Evolutionary conservation across 1,140 invertebrate genomes (phyloP).

Genomic region (Cydia splendana): DNA sequence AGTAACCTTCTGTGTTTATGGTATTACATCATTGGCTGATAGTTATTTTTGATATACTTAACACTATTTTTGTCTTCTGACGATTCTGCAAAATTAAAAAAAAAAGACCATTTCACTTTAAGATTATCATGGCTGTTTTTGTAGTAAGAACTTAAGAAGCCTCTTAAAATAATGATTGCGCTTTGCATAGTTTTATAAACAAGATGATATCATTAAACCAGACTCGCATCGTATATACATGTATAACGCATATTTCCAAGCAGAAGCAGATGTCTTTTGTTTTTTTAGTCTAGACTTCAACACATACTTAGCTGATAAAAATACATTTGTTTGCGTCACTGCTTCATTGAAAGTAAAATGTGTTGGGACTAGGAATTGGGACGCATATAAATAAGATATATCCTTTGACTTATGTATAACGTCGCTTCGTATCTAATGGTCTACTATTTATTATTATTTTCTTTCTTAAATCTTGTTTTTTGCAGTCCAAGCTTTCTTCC

Average conservation of each 20-base stretch:
- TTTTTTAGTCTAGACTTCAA: neutral
- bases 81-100: too few species aligned
- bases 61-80: neutral
- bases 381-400: conserved; percentile 1
- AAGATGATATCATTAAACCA: conserved; percentile 14
- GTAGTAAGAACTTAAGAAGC: neutral
- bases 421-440: neutral
- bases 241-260: neutral
- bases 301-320: neutral
- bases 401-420: neutral
- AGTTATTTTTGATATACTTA: neutral
- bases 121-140: neutral
- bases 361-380: neutral
- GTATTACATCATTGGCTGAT: neutral
- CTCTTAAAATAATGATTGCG: neutral
- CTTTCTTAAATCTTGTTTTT: neutral
- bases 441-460: neutral
- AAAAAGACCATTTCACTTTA: too few species aligned
- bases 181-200: conserved; percentile 18
- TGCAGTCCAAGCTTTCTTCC: too few species aligned
- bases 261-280: neutral
- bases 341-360: conserved; percentile 10
- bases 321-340: conserved; percentile 5
- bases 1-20: too few species aligned
- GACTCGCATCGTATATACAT: neutral